phyloP scores from a whole-genome alignment of 2,113 vertebrate genomes.

The Dasyprocta punctata region DNA sequence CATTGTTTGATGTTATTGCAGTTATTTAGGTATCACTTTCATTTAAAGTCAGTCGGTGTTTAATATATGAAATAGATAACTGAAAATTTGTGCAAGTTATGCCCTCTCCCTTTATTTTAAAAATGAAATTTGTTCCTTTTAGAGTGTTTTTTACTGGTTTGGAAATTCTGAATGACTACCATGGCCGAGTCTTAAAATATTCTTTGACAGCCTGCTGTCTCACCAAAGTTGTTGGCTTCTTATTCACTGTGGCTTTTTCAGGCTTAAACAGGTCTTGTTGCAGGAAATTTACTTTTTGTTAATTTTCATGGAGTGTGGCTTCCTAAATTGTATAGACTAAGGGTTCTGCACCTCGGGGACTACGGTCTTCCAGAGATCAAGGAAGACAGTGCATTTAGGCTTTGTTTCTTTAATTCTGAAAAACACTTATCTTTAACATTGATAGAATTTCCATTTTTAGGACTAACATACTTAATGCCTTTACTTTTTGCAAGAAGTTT shows the following conservation, averaged over 20 bases:
- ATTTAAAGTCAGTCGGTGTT: neutral
- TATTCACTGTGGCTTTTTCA: neutral
- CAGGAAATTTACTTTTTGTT: neutral
- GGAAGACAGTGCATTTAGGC: neutral
- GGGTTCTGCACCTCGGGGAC: neutral
- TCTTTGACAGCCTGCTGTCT: neutral
- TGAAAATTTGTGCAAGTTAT: neutral
- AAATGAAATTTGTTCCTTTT: neutral
- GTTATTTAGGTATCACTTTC: neutral
- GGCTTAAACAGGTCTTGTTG: neutral
- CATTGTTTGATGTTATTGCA: neutral
- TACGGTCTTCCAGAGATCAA: neutral
- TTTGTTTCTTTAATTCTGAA: neutral
- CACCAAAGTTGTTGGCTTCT: neutral
- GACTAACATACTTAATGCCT: neutral
- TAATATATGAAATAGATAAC: neutral
- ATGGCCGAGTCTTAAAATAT: neutral
- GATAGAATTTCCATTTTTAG: neutral
- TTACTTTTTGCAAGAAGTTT: slow-evolving; percentile 19
- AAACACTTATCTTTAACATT: neutral
- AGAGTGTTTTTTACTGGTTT: neutral
- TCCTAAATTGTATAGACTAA: neutral
- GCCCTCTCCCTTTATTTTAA: neutral
- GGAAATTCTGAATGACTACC: neutral
- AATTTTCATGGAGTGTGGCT: neutral